Evolutionary conservation across 2,888 invertebrate species (phyloP).

Genomic region (Leptopterna dolabrata): DNA sequence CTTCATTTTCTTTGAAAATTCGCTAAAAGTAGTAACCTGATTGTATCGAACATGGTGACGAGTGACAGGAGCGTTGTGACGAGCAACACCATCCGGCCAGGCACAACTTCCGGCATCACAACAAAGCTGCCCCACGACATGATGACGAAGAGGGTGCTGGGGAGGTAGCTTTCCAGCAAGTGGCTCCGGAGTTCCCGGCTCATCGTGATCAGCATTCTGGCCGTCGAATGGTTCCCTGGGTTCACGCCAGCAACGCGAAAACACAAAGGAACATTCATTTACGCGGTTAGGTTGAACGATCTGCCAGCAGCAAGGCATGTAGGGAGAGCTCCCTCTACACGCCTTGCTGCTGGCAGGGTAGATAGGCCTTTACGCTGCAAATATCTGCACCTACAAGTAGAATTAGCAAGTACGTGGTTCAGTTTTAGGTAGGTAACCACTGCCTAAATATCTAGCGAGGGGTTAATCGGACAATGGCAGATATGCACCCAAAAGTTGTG

Average conservation of each 20-base stretch:
- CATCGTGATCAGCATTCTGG: conserved; percentile 72
- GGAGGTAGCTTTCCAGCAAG: conserved; percentile 74
- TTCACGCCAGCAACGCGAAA: conserved; percentile 50
- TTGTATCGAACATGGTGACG: conserved; percentile 77
- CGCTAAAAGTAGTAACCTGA: conserved; percentile 69
- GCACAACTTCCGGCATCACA: conserved; percentile 75
- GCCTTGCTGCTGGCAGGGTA: too few relatives aligned
- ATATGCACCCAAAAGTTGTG: too few relatives aligned
- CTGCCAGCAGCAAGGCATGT: too few relatives aligned
- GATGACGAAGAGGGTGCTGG: conserved; percentile 74
- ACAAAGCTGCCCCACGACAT: conserved; percentile 78
- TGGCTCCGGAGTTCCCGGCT: conserved; percentile 74
- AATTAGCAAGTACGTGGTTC: too few relatives aligned
- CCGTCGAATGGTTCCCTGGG: conserved; percentile 73
- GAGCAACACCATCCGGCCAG: conserved; percentile 74
- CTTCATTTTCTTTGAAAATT: too few relatives aligned
- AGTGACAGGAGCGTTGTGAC: conserved; percentile 75
- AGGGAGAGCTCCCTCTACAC: too few relatives aligned
- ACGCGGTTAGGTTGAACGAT: neutral
- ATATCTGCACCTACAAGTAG: too few relatives aligned
- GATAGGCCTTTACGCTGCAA: too few relatives aligned
- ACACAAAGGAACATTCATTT: neutral
- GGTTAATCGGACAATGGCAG: too few relatives aligned
- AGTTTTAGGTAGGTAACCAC: too few relatives aligned
- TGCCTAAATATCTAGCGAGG: too few relatives aligned